Percentiles rank a stretch among this genome's conserved stretches.
Conservation (phyloP, 1,140 invertebrate genomes). For the Euborellia annulipes region DNA sequence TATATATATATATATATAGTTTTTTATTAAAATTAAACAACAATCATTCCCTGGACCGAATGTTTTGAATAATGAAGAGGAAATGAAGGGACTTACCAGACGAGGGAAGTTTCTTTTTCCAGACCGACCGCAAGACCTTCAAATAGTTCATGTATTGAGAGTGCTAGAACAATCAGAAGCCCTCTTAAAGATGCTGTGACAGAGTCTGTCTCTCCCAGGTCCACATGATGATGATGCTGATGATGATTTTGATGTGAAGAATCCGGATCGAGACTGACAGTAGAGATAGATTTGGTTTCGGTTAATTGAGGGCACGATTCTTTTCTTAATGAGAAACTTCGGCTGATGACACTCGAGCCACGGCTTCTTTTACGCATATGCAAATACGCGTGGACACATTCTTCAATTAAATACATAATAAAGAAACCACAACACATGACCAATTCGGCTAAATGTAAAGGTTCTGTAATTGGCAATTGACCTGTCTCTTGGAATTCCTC, state of each 20-base stretch:
- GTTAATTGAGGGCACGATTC: background rate
- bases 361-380: constrained; percentile 22
- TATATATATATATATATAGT: too few species aligned
- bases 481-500: constrained; percentile 33
- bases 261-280: background rate
- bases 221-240: background rate
- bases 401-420: constrained; percentile 70
- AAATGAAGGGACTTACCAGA: constrained; percentile 52
- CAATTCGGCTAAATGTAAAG: constrained; percentile 49
- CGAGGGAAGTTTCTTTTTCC: constrained; percentile 44
- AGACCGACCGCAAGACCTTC: constrained; percentile 82
- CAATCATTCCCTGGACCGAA: too few species aligned
- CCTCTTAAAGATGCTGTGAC: constrained; percentile 42
- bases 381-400: constrained; percentile 55
- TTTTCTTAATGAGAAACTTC: constrained; percentile 18
- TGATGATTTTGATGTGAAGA: background rate
- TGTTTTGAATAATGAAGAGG: too few species aligned
- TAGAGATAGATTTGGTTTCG: constrained; percentile 8
- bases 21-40: too few species aligned
- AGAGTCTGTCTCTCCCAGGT: constrained; percentile 12
- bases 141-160: constrained; percentile 82
- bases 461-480: constrained; percentile 28
- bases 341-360: background rate
- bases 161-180: constrained; percentile 63
- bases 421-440: constrained; percentile 62